Base-by-base conservation (phyloP, 1,140 invertebrate genomes). In the Drosophila kikkawai region DNA sequence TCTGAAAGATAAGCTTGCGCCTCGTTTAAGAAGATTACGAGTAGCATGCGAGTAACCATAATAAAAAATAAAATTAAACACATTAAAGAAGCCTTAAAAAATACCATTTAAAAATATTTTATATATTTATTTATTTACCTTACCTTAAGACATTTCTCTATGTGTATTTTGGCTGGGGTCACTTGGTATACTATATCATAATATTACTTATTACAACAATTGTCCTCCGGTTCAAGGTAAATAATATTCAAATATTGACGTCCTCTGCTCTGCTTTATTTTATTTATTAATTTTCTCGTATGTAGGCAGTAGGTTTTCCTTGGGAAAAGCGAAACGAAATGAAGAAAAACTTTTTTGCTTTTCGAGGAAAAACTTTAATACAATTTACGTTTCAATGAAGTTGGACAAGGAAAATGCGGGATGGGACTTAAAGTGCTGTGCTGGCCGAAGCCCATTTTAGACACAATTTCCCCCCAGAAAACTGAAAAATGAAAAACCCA, bases 201-300 rank as follows among this genome's bases (percentile, higher is more conserved):
- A 11, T 56, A 56, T 56, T 26, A 56, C 53, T 56, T 56, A 56
- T 56, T 39, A 39, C 53, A 56, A 39, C 53, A 56, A 56, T 56
- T 56, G 53, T 37, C 34, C 51, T 55, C 19, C 19, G 13, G 15
- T 56, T 13, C 53, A 39, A 56, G 53, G 53, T 56, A 56, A 56
- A 56, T 41, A 56, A 56, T 56, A 56, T 56, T 56, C 53, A 56
- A 56, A 56, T 56, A 56, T 55, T 55, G 51, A 55, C 8, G 51
- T 11, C 34, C 19, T n/a, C 7, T 11, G 9, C 51, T 22, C 53
- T 11, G 53, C 53, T 26, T 56, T n/a, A 56, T 6, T 39, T 56
- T 39, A 56, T 56, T 56, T 56, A 56, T 56, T 56, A 13, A 56
- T 39, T 56, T 39, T 39, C 36, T 39, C 53, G 53, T 39, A 56